These are phyloP conservation scores for Crotalus viridis DNA, from an alignment of 2,113 vertebrate genomes.

Conservation along the genomic window DNA sequence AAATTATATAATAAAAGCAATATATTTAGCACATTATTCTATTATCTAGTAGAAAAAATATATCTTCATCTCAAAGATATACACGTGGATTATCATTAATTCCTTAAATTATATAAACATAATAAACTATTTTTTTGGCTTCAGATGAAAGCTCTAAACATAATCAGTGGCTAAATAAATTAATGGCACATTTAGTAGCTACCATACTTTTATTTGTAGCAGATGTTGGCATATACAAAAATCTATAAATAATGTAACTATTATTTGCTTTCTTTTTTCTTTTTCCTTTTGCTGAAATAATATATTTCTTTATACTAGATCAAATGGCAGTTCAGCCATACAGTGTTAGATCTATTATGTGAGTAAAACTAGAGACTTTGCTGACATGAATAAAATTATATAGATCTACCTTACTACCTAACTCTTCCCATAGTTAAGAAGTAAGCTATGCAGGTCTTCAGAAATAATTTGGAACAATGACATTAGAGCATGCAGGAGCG, in stretches of 20 bases:
- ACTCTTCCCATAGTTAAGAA: not conserved
- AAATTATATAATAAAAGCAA: conserved; percentile 5
- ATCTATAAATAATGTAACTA: not conserved
- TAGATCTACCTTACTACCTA: not conserved
- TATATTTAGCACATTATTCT: conserved; percentile 43
- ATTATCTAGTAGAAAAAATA: not conserved
- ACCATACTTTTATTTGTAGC: not conserved
- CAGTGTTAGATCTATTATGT: not conserved
- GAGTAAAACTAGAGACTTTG: not conserved
- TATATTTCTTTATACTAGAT: not conserved
- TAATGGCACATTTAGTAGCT: not conserved
- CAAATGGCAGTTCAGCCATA: not conserved
- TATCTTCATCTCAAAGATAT: not conserved
- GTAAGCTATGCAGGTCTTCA: not conserved
- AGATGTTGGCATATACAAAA: not conserved
- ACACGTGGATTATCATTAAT: not conserved
- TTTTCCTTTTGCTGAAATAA: not conserved
- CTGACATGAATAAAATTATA: not conserved
- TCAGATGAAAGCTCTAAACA: not conserved
- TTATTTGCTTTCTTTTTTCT: not conserved
- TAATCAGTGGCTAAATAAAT: not conserved
- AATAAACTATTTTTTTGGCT: not conserved
- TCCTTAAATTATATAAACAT: not conserved
- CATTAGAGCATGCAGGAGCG: not conserved
- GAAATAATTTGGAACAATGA: not conserved